phyloP scores from a whole-genome alignment of 2,113 vertebrate genomes.

The Engystomops pustulosus region DNA sequence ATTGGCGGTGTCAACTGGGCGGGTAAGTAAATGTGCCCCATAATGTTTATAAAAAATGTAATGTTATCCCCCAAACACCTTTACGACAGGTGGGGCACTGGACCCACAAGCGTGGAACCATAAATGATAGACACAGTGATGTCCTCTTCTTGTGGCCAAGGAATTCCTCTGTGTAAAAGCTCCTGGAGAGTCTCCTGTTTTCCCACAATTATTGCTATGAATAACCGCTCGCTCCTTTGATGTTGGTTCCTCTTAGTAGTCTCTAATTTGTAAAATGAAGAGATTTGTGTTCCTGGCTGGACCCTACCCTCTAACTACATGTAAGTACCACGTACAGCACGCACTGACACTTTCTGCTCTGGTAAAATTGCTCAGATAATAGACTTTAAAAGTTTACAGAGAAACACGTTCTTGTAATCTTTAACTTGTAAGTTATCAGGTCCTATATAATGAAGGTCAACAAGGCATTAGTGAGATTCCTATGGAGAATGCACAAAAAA shows the following conservation, averaged over 20 bases:
- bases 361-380: not conserved
- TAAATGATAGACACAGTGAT: not conserved
- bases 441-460: constrained; percentile 42
- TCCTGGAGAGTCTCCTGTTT: not conserved
- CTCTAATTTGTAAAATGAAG: constrained; percentile 38
- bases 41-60: too few species aligned
- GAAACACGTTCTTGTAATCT: constrained; percentile 14
- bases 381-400: constrained; percentile 26
- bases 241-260: not conserved
- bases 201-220: not conserved
- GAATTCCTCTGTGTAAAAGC: constrained; percentile 5
- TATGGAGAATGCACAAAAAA: not conserved
- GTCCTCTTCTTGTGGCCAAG: not conserved
- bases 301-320: not conserved
- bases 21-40: too few species aligned
- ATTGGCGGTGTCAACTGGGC: too few species aligned
- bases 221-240: constrained; percentile 10
- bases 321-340: constrained; percentile 7
- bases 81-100: not conserved
- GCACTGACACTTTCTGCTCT: not conserved
- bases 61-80: not conserved
- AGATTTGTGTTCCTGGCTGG: not conserved
- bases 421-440: constrained; percentile 25
- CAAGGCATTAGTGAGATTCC: constrained; percentile 10
- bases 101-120: not conserved